Percentiles rank a stretch among this genome's conserved stretches.
phyloP scores from a whole-genome alignment of 1,140 invertebrate genomes.

The Macrobrachium rosenbergii region DNA sequence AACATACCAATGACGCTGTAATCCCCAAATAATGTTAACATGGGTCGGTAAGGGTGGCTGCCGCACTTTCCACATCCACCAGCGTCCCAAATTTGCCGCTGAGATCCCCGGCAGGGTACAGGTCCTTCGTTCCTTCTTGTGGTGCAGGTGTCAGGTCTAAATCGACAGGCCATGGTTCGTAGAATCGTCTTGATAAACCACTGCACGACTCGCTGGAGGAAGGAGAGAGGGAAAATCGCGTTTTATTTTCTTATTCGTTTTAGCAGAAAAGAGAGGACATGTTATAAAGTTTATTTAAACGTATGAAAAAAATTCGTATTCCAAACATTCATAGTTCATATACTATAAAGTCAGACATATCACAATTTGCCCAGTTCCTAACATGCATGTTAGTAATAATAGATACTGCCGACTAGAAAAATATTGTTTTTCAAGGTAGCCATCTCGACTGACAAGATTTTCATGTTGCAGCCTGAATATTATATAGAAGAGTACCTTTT shows the following conservation, averaged over 20 bases:
- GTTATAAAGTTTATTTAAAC: not conserved
- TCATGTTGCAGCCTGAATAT: too few species aligned
- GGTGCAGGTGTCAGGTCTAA: slow-evolving; percentile 32
- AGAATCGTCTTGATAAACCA: slow-evolving; percentile 35
- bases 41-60: slow-evolving; percentile 24
- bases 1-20: slow-evolving; percentile 29
- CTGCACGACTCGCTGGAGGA: slow-evolving; percentile 5
- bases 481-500: too few species aligned
- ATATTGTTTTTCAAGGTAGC: too few species aligned
- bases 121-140: slow-evolving; percentile 34
- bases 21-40: slow-evolving; percentile 16
- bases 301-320: too few species aligned
- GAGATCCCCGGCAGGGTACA: slow-evolving; percentile 36
- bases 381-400: too few species aligned
- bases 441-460: too few species aligned
- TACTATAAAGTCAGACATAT: too few species aligned
- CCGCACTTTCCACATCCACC: not conserved
- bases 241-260: not conserved
- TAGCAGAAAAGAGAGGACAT: not conserved
- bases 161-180: slow-evolving; percentile 36
- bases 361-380: too few species aligned
- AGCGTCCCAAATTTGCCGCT: slow-evolving; percentile 42
- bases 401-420: too few species aligned
- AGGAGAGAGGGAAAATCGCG: not conserved
- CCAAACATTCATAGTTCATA: too few species aligned